Evolutionary conservation across 2,113 vertebrate species (phyloP).

Genomic region (Vulpes lagopus): DNA sequence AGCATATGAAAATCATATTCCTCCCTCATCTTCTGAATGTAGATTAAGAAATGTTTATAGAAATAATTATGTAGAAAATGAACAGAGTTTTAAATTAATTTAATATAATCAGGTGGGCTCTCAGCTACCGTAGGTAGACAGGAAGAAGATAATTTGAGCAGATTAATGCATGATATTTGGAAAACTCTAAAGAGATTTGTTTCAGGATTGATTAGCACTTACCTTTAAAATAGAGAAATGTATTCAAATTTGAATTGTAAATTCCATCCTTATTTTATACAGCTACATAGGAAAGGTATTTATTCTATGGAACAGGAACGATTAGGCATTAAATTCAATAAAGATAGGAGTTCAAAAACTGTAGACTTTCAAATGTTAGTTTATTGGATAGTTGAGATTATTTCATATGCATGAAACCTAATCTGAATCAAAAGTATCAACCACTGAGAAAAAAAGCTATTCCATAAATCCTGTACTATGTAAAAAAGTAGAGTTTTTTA

Average conservation of each 20-base stretch:
- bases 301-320: not conserved
- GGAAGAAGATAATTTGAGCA: constrained; percentile 73
- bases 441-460: constrained; percentile 37
- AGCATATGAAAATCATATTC: constrained; percentile 73
- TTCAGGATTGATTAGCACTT: constrained; percentile 65
- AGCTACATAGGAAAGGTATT: not conserved
- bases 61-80: constrained; percentile 78
- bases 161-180: constrained; percentile 69
- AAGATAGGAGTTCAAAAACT: not conserved
- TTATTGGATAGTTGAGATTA: constrained; percentile 11
- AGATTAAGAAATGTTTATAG: constrained; percentile 78
- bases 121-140: constrained; percentile 64
- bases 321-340: not conserved
- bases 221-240: constrained; percentile 53
- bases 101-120: constrained; percentile 75
- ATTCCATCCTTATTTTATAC: constrained; percentile 7
- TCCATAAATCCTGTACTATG: not conserved
- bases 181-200: constrained; percentile 58
- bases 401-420: constrained; percentile 23
- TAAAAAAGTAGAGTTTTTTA: not conserved
- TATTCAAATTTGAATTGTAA: constrained; percentile 51
- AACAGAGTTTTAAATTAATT: constrained; percentile 79
- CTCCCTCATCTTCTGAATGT: constrained; percentile 68
- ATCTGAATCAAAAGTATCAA: not conserved
- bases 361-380: not conserved